Base-by-base conservation (phyloP, 1,140 invertebrate species). In the Drusus annulatus region DNA sequence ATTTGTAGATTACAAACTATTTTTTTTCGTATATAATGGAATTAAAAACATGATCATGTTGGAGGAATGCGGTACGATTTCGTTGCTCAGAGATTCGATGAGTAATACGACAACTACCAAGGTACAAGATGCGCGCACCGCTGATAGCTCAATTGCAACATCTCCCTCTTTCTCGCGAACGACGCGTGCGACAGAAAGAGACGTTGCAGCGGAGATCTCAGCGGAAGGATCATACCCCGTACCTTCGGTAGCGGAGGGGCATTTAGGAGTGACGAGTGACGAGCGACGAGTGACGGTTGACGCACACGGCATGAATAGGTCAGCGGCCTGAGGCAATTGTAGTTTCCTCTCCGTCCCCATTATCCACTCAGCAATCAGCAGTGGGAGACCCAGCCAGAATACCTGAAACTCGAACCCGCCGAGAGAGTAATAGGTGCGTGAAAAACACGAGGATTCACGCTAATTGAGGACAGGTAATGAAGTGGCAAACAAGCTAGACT, bases 281-380 rank as follows among this genome's bases (percentile, higher is more conserved):
- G 31, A 4, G 0, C 6, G 25, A 4, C 31, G 31, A 8, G 4
- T 7, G 4, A 36, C 31, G 31, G 5, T 5, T 36, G 31, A 36
- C 31, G 36, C 54, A 17, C 10, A 56, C 54, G n/a, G 54, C 54
- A 56, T 56, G 54, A 56, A 56, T 56, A 56, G 54, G 54, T 56
- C 54, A 56, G n/a, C 19, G 54, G 54, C 54, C 54, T 56, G 19
- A 56, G n/a, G 54, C 54, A 56, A 56, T 56, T 56, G 54, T 17
- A 10, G 54, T 56, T 56, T 56, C 54, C 54, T 56, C 54, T 17
- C 10, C 1, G 54, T 17, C 54, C n/a, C 54, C 5, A 56, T 56
- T 56, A 56, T 21, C 54, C 54, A 56, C 54, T 17, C 54, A 56
- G 54, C 19, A 17, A 56, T 56, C 54, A 21, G 8, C 54, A 56